A percentile compares a stretch with the other conserved stretches of the same genome.
Conservation (phyloP, 2,888 invertebrate species). For the Andrena chrysosceles region DNA sequence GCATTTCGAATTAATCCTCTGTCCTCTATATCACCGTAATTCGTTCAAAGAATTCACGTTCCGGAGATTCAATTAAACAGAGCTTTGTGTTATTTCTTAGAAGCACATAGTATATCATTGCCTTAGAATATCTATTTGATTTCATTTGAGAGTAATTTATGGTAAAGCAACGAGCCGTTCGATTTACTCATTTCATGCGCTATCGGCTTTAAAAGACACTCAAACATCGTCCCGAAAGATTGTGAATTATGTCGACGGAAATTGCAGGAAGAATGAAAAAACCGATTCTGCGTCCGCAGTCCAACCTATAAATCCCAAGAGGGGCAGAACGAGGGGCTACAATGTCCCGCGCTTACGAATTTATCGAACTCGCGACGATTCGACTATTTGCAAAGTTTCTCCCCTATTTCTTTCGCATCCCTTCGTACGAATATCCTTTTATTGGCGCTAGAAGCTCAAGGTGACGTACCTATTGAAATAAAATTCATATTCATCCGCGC, state of each 20-base stretch:
- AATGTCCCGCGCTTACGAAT: constrained; percentile 30
- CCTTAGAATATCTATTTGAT: neutral
- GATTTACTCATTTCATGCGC: neutral
- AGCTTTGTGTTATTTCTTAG: too few species aligned
- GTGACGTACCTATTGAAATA: neutral
- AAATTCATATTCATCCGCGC: neutral
- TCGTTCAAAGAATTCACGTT: neutral
- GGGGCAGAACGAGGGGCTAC: constrained; percentile 20
- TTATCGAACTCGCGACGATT: constrained; percentile 9
- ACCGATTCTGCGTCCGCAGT: constrained; percentile 52
- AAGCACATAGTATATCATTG: neutral
- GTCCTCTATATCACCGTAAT: neutral
- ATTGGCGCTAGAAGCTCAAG: neutral
- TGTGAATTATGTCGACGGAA: constrained; percentile 64
- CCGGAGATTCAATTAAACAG: neutral
- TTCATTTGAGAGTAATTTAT: neutral
- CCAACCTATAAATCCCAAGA: constrained; percentile 51
- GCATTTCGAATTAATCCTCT: neutral
- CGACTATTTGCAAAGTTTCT: constrained; percentile 16
- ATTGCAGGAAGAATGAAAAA: constrained; percentile 70
- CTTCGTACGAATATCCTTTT: neutral
- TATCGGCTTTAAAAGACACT: constrained; percentile 61
- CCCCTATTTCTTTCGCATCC: neutral
- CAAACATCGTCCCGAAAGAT: constrained; percentile 62
- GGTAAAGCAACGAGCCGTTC: neutral